These are phyloP conservation scores for Helicoverpa assulta DNA, from an alignment of 2,888 invertebrate species.

Conservation along the genomic window DNA sequence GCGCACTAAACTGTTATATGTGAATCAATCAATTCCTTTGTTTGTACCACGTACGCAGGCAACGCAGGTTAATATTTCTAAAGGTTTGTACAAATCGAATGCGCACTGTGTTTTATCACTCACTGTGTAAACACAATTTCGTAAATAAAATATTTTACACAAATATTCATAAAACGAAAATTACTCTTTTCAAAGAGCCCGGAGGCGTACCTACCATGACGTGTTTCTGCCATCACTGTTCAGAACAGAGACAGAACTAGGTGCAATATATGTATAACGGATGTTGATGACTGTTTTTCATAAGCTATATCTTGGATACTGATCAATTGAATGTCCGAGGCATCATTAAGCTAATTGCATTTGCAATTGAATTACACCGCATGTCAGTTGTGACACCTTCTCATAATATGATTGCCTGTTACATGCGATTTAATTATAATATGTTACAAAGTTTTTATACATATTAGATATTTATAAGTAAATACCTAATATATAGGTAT, in stretches of 20 bases:
- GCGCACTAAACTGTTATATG: neutral
- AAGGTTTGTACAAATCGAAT: constrained; percentile 5
- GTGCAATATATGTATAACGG: no score
- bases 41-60: neutral
- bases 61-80: neutral
- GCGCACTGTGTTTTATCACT: neutral
- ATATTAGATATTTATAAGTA: no score
- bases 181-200: no score
- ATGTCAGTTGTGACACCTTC: neutral
- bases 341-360: no score
- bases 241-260: no score
- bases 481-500: no score
- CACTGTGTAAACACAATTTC: neutral
- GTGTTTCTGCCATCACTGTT: no score
- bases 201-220: no score
- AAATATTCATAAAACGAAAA: neutral
- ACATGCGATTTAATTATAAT: neutral
- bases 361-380: neutral
- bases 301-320: no score
- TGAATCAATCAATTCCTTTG: constrained; percentile 9
- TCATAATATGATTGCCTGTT: neutral
- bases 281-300: no score
- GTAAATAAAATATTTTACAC: constrained; percentile 1
- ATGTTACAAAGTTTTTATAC: no score
- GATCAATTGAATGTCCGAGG: no score